Evolutionary conservation across 2,888 invertebrate species (phyloP), one percentile per base, ranked within the genome.

Genomic region (Kuschelorhynchus macadamiae): DNA sequence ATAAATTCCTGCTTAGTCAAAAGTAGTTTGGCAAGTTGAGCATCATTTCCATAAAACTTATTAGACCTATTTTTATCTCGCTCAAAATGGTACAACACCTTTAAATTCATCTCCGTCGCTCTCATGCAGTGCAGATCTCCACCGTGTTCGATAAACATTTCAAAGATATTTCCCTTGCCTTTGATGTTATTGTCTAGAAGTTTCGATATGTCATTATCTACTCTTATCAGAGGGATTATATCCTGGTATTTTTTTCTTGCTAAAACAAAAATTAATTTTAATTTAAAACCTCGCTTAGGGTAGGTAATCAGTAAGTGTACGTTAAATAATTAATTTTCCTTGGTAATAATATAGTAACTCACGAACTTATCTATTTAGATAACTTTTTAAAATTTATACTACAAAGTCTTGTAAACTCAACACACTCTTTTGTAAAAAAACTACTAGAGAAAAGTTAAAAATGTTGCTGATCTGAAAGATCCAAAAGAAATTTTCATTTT

Each of bases 51-150:
- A 72, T 87, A 76, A 71, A 87, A 86, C 75, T 85, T 82, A 80
- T 87, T 86, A 71, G 81, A 81, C 62, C 78, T 76, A 42, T 76
- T 75, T 53, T 73, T 71, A 44, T 82, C 77, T 18, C 74, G 78
- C 47, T 78, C 78, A 44, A 78, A 78, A 67, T 86, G 85, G 71
- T 82, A 83, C 64, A 83, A 79, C 32, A 91, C 84, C 76, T 88
- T 88, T 39, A 95, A 84, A 72, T 90, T 90, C 49, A 95, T 94
- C 80, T 96, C 96, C 5, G 92, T 91, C 20, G 92, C 93, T 57
- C 94, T 87, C 80, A 95, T 86, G 44, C 91, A 87, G 82, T 93
- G 94, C 59, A 93, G 81, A 53, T 66, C 56, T 62, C 89, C 85
- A 72, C 88, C 86, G 53, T 88, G 86, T 39, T 87, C 85, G 7